Evolutionary conservation across 2,888 invertebrate species (phyloP).

Genomic region (Pecten maximus): DNA sequence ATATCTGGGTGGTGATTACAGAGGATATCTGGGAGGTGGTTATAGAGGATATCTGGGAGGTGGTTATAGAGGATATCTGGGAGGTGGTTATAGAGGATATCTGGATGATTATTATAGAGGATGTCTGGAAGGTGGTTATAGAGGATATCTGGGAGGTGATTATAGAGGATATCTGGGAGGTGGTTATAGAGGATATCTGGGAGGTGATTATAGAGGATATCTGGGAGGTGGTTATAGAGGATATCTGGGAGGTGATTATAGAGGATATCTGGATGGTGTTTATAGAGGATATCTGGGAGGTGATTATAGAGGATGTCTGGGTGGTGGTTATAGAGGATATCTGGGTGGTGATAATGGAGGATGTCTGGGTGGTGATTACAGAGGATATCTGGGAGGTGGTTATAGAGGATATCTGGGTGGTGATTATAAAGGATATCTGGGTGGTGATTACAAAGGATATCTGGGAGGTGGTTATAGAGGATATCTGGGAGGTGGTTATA

Average conservation of each 20-base stretch:
- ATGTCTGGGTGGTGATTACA: background rate
- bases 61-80: too few relatives aligned
- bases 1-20: background rate
- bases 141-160: too few relatives aligned
- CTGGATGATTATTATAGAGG: background rate
- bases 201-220: background rate
- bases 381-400: too few relatives aligned
- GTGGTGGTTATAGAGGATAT: background rate
- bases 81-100: too few relatives aligned
- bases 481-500: too few relatives aligned
- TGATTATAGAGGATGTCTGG: background rate
- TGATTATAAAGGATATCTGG: too few relatives aligned
- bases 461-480: too few relatives aligned
- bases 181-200: background rate
- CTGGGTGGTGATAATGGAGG: background rate
- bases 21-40: background rate
- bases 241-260: background rate
- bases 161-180: background rate
- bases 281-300: background rate
- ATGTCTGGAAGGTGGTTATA: background rate
- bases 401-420: too few relatives aligned
- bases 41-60: background rate
- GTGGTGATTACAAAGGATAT: too few relatives aligned
- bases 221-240: background rate
- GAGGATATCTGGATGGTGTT: background rate